phyloP scores from a whole-genome alignment of 2,888 invertebrate genomes.

The Rhopalosiphum nymphaeae region DNA sequence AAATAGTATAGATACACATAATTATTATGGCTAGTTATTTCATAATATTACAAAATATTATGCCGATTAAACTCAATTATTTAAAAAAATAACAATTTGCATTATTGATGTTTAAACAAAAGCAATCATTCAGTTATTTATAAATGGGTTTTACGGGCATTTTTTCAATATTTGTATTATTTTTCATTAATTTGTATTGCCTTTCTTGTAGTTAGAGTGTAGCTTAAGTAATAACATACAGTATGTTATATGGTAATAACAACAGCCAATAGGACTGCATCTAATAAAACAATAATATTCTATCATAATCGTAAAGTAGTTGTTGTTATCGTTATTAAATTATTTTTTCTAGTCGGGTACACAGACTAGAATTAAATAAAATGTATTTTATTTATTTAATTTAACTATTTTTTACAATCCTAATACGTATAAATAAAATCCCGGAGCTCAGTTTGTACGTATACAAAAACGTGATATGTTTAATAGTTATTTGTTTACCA shows the following conservation, averaged over 20 bases:
- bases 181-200: background rate
- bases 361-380: background rate
- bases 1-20: background rate
- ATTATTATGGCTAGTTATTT: background rate
- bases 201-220: background rate
- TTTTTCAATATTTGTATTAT: background rate
- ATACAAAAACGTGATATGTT: background rate
- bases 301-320: conserved; percentile 1
- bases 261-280: background rate
- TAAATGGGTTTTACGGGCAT: background rate
- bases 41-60: background rate
- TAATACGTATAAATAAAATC: background rate
- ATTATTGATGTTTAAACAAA: background rate
- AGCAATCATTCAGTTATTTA: background rate
- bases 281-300: background rate
- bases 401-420: background rate
- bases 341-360: background rate
- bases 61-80: background rate
- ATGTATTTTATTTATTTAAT: background rate
- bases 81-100: background rate
- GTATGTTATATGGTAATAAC: background rate
- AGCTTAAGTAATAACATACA: background rate
- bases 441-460: background rate
- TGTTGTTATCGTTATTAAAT: background rate
- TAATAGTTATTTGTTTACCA: background rate